Evolutionary conservation across 2,888 invertebrate species (phyloP), one percentile per base, ranked within the genome.

Genomic region (Zaprionus lineosus): DNA sequence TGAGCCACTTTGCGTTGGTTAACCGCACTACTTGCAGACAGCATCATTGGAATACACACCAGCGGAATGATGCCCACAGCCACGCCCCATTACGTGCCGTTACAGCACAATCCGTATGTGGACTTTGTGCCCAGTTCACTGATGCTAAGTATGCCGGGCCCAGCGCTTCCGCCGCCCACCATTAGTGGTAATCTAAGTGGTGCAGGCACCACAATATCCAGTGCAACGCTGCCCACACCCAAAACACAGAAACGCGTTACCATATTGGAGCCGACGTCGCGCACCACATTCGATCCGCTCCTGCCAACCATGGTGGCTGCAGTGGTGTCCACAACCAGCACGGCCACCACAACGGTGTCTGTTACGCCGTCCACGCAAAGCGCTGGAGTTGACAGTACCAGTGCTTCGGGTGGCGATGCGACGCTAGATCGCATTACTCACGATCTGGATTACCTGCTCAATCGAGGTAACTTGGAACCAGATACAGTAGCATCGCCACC

Each of bases 351-450:
- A 18, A 71, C 70, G 1, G 31, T 66, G 6, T 47, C 62, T 3
- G 47, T 15, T 0, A 60, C 71, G 4, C 67, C 68, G 15, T 36
- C 66, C 34, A 71, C 79, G 3, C 83, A 75, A 50, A 78, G 63
- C 44, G 56, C 36, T n/a, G 50, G 19, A 4, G 39, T 53, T 0
- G 58, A 72, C 47, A 50, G 43, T 11, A 56, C 14, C 11, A 14
- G 41, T 34, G 65, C 21, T 2, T n/a, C 53, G 1, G 41, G 11
- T 7, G 50, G 40, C 9, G 73, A 83, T 41, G 84, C 93, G 53
- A 94, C 96, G 92, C 90, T 96, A 41, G 94, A 95, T 90, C 93
- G 95, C 86, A 96, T 96, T 83, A 94, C 95, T 1, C 94, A 94
- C 85, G 96, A 96, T 90, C 91, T 96, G 74, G 95, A 96, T 90